These are phyloP conservation scores for Drosophila ohnishii DNA, from an alignment of 1,140 invertebrate species.

Conservation along the genomic window DNA sequence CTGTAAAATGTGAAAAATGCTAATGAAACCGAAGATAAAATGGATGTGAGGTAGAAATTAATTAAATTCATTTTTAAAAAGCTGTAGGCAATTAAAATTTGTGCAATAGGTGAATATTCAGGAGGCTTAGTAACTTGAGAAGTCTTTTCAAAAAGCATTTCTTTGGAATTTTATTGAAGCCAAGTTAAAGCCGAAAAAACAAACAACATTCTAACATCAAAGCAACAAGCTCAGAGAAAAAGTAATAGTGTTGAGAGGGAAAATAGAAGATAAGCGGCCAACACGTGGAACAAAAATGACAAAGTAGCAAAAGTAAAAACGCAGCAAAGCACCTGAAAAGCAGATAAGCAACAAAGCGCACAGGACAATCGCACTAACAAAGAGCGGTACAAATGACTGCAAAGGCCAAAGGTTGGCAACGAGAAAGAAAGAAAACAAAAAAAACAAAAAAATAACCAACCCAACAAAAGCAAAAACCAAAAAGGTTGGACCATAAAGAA, in stretches of 20 bases:
- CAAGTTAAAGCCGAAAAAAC: background rate
- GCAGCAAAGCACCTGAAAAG: slow-evolving; percentile 29
- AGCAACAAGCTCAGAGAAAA: background rate
- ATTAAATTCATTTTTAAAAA: slow-evolving; percentile 13
- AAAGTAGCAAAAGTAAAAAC: slow-evolving; percentile 19
- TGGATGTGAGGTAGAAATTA: slow-evolving; percentile 1
- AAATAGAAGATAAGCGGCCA: slow-evolving; percentile 17
- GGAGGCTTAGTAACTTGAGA: background rate
- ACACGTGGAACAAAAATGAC: slow-evolving; percentile 12
- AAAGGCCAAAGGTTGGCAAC: slow-evolving; percentile 24
- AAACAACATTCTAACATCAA: slow-evolving; percentile 17
- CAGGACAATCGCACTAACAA: slow-evolving; percentile 25
- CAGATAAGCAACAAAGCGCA: slow-evolving; percentile 35
- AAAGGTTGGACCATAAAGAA: slow-evolving; percentile 29
- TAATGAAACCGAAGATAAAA: slow-evolving; percentile 1
- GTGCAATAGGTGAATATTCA: background rate
- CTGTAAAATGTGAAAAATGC: slow-evolving; percentile 15
- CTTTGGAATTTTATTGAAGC: background rate
- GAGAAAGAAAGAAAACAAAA: background rate
- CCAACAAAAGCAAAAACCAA: slow-evolving; percentile 1
- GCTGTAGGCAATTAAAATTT: background rate
- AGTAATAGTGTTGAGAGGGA: slow-evolving; percentile 21
- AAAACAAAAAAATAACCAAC: background rate
- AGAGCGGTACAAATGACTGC: slow-evolving; percentile 36
- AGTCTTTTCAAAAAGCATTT: background rate